A percentile compares a stretch with the other conserved stretches of the same genome.
Conservation (phyloP, 2,888 invertebrate species). For the Tuta absoluta region DNA sequence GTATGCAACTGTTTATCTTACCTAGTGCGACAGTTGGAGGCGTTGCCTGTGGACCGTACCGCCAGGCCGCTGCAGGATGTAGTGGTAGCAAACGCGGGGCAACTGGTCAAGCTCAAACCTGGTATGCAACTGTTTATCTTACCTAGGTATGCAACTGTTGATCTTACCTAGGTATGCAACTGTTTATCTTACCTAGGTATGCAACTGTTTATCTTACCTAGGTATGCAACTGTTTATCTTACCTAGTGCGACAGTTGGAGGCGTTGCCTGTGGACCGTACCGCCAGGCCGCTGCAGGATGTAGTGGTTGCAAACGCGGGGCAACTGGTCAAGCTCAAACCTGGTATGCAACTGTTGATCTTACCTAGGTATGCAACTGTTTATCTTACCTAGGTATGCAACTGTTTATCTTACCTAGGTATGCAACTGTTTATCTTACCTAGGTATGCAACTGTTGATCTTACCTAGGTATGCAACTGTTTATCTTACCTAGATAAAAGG, state of each 20-base stretch:
- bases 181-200: no score
- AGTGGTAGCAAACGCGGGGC: conserved; percentile 90
- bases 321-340: conserved; percentile 82
- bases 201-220: no score
- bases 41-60: neutral
- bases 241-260: conserved; percentile 95
- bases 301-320: conserved; percentile 90
- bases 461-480: no score
- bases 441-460: no score
- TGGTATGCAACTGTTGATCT: conserved; percentile 85
- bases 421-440: no score
- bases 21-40: neutral
- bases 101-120: conserved; percentile 83
- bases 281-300: conserved; percentile 93
- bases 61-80: conserved; percentile 90
- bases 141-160: no score
- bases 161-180: no score
- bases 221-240: conserved; percentile 81
- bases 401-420: no score
- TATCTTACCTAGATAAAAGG: no score
- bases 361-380: no score
- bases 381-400: no score
- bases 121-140: conserved; percentile 91
- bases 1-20: no score
- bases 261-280: conserved; percentile 93